Evolutionary conservation across 2,113 vertebrate genomes (phyloP).

Genomic region (Galeopterus variegatus): DNA sequence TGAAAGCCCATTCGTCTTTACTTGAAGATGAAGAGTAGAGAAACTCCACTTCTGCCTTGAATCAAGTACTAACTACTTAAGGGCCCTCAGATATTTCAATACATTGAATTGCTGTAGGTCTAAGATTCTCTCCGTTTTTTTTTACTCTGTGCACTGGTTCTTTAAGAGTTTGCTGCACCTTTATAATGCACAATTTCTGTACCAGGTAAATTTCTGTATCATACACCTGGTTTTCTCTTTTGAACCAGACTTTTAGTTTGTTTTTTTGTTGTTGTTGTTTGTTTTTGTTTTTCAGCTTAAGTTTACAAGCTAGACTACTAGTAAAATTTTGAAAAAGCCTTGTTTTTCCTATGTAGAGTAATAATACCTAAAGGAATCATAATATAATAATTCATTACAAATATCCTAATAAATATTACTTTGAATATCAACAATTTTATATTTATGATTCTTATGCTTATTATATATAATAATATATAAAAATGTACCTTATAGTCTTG

Average conservation of each 20-base stretch:
- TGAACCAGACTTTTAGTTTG: background rate
- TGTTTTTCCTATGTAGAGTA: background rate
- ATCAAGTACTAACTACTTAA: slow-evolving; percentile 87
- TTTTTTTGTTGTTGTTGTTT: too few relatives aligned
- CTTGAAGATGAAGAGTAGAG: slow-evolving; percentile 88
- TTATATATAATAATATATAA: background rate
- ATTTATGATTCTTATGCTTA: background rate
- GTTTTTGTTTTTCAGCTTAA: background rate
- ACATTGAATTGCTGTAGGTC: slow-evolving; percentile 64
- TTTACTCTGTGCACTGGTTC: slow-evolving; percentile 75
- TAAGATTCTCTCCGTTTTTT: slow-evolving; percentile 68
- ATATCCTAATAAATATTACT: background rate
- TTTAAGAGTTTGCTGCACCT: slow-evolving; percentile 81
- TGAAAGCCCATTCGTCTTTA: slow-evolving; percentile 91
- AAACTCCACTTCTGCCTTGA: slow-evolving; percentile 88
- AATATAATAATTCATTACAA: background rate
- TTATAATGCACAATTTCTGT: slow-evolving; percentile 50
- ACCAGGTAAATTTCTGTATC: slow-evolving; percentile 73
- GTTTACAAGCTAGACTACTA: background rate
- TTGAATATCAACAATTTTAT: background rate
- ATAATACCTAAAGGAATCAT: background rate
- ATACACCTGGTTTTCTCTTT: slow-evolving; percentile 60
- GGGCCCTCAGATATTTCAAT: slow-evolving; percentile 86
- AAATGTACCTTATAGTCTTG: background rate
- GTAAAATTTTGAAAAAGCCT: background rate